phyloP scores from a whole-genome alignment of 2,888 invertebrate genomes.

The Lasioglossum marginatum region DNA sequence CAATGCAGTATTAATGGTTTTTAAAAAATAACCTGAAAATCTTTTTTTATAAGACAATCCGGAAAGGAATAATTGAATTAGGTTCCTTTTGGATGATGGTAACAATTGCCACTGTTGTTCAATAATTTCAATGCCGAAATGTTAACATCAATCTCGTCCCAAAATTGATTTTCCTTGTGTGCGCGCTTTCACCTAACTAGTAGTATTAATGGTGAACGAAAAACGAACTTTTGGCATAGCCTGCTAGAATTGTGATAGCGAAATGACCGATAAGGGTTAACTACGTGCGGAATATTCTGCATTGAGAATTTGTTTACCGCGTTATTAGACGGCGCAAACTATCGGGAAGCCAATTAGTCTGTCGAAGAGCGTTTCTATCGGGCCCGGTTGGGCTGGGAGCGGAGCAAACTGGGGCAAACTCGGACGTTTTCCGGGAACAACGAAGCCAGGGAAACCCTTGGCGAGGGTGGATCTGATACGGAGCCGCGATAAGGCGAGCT shows the following conservation, averaged over 20 bases:
- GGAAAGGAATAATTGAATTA: background rate
- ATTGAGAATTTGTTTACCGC: slow-evolving; percentile 7
- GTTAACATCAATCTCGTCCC: background rate
- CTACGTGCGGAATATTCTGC: background rate
- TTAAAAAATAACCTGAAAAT: background rate
- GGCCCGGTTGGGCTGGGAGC: background rate
- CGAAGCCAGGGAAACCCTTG: slow-evolving; percentile 35
- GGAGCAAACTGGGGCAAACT: background rate
- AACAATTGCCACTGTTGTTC: background rate
- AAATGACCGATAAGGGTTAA: background rate
- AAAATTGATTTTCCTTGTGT: background rate
- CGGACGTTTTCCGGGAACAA: slow-evolving; percentile 38
- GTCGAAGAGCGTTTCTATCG: slow-evolving; percentile 6
- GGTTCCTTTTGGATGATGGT: background rate
- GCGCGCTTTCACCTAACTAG: background rate
- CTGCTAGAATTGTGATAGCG: background rate
- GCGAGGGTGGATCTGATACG: slow-evolving; percentile 66
- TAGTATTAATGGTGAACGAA: background rate
- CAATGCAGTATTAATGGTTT: background rate
- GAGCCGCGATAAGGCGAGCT: slow-evolving; percentile 64
- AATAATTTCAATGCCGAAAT: background rate
- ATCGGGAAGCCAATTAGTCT: slow-evolving; percentile 5
- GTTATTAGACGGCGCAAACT: slow-evolving; percentile 1
- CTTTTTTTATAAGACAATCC: background rate
- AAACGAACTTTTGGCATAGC: background rate